A percentile compares a stretch with the other conserved stretches of the same genome.
Conservation (phyloP, 2,888 invertebrate genomes). For the Byasa hedistus region DNA sequence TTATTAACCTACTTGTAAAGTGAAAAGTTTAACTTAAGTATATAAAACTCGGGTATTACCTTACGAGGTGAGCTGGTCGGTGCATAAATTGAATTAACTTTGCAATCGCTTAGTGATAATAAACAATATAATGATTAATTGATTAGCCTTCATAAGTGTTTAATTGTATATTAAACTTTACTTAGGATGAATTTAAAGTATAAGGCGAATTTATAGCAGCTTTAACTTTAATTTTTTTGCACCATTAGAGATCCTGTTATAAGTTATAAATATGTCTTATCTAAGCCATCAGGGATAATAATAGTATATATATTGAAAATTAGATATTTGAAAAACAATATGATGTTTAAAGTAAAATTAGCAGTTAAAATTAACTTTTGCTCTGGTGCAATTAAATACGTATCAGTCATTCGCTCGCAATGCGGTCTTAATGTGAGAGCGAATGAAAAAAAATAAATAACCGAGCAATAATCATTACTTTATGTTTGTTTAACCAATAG, state of each 20-base stretch:
- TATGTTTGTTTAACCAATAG: constrained; percentile 20
- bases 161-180: neutral
- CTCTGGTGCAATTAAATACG: neutral
- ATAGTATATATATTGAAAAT: too few species aligned
- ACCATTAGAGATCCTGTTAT: too few species aligned
- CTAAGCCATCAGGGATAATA: too few species aligned
- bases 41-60: constrained; percentile 8
- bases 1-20: constrained; percentile 25
- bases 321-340: too few species aligned
- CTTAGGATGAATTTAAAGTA: neutral
- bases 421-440: constrained; percentile 1
- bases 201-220: too few species aligned
- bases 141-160: neutral
- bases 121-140: neutral
- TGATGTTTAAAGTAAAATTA: neutral
- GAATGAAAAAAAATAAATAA: constrained; percentile 12
- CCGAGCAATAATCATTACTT: constrained; percentile 8
- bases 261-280: too few species aligned
- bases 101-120: neutral
- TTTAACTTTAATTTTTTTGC: too few species aligned
- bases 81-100: constrained; percentile 11
- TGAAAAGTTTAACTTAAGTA: constrained; percentile 15
- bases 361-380: neutral
- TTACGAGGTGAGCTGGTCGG: constrained; percentile 18
- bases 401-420: neutral